Evolutionary conservation across 2,113 vertebrate genomes (phyloP), one percentile per base, ranked within the genome.

Genomic region (Hydrochoerus hydrochaeris): DNA sequence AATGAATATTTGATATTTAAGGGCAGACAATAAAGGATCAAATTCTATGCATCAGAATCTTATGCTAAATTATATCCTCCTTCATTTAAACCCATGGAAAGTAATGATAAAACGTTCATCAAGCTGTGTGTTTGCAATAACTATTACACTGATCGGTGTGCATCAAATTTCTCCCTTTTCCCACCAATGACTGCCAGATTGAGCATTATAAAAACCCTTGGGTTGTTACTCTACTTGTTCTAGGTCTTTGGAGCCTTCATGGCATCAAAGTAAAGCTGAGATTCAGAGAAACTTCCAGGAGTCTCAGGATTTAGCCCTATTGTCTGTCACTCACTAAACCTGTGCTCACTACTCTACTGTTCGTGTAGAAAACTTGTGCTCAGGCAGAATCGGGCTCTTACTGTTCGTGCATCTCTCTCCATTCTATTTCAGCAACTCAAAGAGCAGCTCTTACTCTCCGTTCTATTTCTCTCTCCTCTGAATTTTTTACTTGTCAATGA

Each of bases 1-100:
- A 82, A 2, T 75, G 87, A 93, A 89, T 54, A 71, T 35, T 96
- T 94, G 35, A 84, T 24, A 93, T 89, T 93, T 86, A 85, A 75
- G 22, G 85, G 9, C 77, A 87, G 81, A 49, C 8, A 82, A 22
- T 96, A 75, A 86, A 95, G 88, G 80, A 88, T 75, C 1, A 30
- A 65, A 52, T 96, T 90, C 67, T 63, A 9, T 91, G 20, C 85
- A 63, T 0, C 6, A 82, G 20, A 0, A 0, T 60, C 75, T 86
- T 63, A 85, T 52, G 83, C n/a, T 57, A 84, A 84, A 89, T 52
- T 85, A 49, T 11, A 86, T 80, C 6, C 9, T 93, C 44, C 26
- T 78, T 38, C 0, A 77, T 26, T 91, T 67, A 96, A 96, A 86
- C 5, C 67, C 9, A 73, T 91, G 16, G 38, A 14, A 83, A 90